These are phyloP conservation scores for Coenonympha glycerion DNA, from an alignment of 2,888 invertebrate genomes.

Conservation along the genomic window DNA sequence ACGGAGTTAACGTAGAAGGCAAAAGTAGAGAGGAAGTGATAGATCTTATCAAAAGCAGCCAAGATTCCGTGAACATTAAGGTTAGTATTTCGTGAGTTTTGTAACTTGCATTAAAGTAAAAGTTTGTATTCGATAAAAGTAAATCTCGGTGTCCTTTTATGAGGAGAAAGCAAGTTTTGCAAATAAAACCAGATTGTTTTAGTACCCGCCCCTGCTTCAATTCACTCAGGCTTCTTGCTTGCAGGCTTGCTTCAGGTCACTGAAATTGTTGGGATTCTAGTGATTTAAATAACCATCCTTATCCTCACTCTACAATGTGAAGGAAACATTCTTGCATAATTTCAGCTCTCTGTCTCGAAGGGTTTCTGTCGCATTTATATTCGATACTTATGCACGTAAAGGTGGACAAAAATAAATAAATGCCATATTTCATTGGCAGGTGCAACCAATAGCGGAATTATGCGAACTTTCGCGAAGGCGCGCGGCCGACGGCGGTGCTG, in stretches of 20 bases:
- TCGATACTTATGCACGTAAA: too few species aligned
- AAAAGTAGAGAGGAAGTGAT: conserved; percentile 93
- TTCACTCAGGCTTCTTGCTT: too few species aligned
- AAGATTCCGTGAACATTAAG: conserved; percentile 88
- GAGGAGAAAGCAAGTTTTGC: conserved; percentile 1
- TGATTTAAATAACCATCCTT: too few species aligned
- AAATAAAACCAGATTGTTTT: too few species aligned
- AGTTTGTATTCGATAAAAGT: not conserved
- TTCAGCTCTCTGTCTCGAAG: too few species aligned
- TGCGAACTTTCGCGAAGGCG: conserved; percentile 90
- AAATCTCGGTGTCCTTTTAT: conserved; percentile 3
- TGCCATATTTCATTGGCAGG: conserved; percentile 69
- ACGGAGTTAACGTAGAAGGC: conserved; percentile 88
- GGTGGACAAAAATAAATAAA: not conserved
- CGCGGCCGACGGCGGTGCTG: conserved; percentile 78
- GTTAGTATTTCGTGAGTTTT: too few species aligned
- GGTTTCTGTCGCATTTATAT: too few species aligned
- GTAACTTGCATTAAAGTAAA: not conserved
- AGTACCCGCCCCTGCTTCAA: too few species aligned
- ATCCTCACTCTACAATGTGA: too few species aligned
- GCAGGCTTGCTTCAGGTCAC: too few species aligned
- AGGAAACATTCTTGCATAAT: too few species aligned
- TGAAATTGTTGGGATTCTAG: too few species aligned
- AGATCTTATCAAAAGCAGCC: conserved; percentile 91
- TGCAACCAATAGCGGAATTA: conserved; percentile 94